These are phyloP conservation scores for Oenanthe melanoleuca DNA, from an alignment of 2,113 vertebrate genomes.

Conservation along the genomic window DNA sequence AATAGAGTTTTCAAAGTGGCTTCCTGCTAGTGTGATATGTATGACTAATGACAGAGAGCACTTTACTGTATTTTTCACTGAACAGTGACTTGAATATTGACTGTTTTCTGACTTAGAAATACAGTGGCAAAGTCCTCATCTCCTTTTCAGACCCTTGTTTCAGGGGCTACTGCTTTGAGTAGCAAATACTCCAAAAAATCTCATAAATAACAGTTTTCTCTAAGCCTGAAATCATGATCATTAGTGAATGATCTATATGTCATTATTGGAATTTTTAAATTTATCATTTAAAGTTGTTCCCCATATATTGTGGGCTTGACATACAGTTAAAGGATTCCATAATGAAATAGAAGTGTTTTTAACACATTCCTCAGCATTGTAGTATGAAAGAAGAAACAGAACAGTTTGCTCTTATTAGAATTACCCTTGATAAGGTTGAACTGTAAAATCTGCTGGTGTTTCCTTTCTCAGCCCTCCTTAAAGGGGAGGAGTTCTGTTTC, in stretches of 20 bases:
- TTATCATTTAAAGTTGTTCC: neutral
- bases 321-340: neutral
- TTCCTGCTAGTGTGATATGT: neutral
- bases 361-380: neutral
- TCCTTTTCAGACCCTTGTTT: neutral
- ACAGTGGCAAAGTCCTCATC: rapidly evolving
- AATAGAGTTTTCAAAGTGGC: neutral
- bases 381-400: neutral
- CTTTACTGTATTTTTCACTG: neutral
- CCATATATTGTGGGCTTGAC: neutral
- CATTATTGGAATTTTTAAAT: neutral
- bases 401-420: neutral
- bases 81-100: neutral
- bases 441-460: neutral
- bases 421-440: neutral
- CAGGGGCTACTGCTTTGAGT: neutral
- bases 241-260: neutral
- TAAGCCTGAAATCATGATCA: neutral
- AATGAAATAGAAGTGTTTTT: neutral
- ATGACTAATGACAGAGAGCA: neutral
- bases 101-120: neutral
- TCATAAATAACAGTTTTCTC: neutral
- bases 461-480: neutral
- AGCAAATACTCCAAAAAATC: neutral
- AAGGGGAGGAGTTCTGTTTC: neutral